Evolutionary conservation across 2,797 vertebrate species (phyloP).

Genomic region (Etheostoma nigrum): DNA sequence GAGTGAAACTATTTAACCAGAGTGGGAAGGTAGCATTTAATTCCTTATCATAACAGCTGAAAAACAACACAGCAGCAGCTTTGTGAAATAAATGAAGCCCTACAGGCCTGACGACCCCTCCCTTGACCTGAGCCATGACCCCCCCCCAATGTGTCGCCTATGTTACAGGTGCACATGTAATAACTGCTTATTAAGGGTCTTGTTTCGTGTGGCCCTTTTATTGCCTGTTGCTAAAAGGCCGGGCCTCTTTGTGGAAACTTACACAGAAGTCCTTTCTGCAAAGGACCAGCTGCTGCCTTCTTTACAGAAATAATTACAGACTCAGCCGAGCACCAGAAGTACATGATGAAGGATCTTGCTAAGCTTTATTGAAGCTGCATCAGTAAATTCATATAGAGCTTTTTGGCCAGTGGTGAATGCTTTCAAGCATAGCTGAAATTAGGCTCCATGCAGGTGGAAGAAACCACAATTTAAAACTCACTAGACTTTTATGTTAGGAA

Average conservation of each 20-base stretch:
- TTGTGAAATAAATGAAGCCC: background rate
- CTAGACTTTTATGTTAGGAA: too few relatives aligned
- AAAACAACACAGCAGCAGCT: background rate
- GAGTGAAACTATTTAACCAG: background rate
- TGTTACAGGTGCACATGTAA: slow-evolving; percentile 68
- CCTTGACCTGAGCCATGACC: slow-evolving; percentile 36
- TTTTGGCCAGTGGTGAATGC: background rate
- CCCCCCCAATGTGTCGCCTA: background rate
- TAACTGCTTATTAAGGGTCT: slow-evolving; percentile 58
- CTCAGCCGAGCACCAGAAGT: slow-evolving; percentile 49
- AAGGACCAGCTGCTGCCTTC: slow-evolving; percentile 67
- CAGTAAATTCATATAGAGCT: slow-evolving; percentile 57
- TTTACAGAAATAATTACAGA: slow-evolving; percentile 76
- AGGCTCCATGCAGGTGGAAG: slow-evolving; percentile 2
- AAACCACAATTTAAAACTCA: background rate
- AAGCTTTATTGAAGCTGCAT: slow-evolving; percentile 65
- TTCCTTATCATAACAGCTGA: background rate
- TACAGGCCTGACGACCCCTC: slow-evolving; percentile 6
- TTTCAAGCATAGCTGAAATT: slow-evolving; percentile 9
- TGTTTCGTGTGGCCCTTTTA: slow-evolving; percentile 50
- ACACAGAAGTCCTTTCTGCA: slow-evolving; percentile 66
- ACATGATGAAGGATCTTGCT: slow-evolving; percentile 70
- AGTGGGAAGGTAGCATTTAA: background rate
- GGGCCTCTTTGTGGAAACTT: slow-evolving; percentile 28
- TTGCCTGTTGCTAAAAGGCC: slow-evolving; percentile 62